Evolutionary conservation across 1,140 invertebrate genomes (phyloP), one percentile per base, ranked within the genome.

Genomic region (Leptonema lineaticorne): DNA sequence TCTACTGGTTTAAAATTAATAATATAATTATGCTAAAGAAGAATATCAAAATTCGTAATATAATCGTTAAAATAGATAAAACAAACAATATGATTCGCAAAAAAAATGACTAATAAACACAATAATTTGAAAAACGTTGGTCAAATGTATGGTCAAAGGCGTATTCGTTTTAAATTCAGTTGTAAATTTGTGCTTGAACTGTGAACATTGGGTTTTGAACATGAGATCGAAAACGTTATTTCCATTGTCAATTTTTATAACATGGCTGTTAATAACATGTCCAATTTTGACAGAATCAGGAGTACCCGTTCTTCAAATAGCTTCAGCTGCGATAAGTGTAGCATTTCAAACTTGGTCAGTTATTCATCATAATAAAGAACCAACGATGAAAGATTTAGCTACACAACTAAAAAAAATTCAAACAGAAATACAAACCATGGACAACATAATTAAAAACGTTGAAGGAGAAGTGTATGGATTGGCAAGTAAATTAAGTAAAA

Each of bases 401-500:
- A 22, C 0, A 2, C n/a, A 20, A 7, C 9, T 63, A 22, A 24
- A 14, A 1, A 45, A 1, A 27, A 7, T 63, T 3, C 18, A 14
- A 11, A 11, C 5, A 7, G 16, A 64, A 50, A 64, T 64, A 11
- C 6, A 50, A 11, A 16, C 0, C 2, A 46, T 64, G 7, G 11
- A 29, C 24, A n/a, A 27, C 11, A 27, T 27, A 8, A n/a, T 30
- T 7, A 16, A 63, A 11, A 22, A 20, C 14, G 24, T 26, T 3
- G 37, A n/a, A 14, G 26, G 33, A 2, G 4, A 8, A 5, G 37
- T 63, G 5, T 27, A 27, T 4, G 62, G 22, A 8, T 20, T 37
- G n/a, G 46, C 27, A 24, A 18, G 24, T 18, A 9, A 27, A 4
- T 6, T 64, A 14, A n/a, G 14, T 5, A 41, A 50, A 26, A 83